Conservation (phyloP, 1,140 invertebrate genomes). For the Chironomus striatipennis region DNA sequence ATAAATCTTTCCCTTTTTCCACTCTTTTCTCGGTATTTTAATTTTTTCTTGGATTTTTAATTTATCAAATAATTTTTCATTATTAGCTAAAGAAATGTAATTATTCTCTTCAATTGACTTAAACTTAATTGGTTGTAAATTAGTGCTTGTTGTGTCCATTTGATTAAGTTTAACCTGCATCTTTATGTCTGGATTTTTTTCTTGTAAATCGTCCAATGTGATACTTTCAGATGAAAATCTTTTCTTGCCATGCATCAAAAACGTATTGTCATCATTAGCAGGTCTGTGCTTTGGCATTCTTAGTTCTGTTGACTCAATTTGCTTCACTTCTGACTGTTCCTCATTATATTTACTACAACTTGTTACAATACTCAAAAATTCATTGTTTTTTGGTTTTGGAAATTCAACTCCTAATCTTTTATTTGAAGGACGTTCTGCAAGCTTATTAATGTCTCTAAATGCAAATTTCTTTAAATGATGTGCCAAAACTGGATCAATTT, state of each 20-base stretch:
- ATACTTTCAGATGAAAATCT: slow-evolving; percentile 32
- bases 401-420: slow-evolving; percentile 27
- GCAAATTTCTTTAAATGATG: slow-evolving; percentile 56
- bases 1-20: slow-evolving; percentile 52
- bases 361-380: slow-evolving; percentile 35
- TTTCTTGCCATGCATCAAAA: slow-evolving; percentile 17
- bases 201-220: slow-evolving; percentile 38
- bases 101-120: slow-evolving; percentile 27
- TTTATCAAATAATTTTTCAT: slow-evolving; percentile 39
- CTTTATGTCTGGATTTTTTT: slow-evolving; percentile 34
- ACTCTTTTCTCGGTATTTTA: slow-evolving; percentile 52
- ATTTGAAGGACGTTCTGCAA: slow-evolving; percentile 20
- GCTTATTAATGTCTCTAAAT: not conserved
- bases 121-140: not conserved
- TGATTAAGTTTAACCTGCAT: not conserved
- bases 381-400: slow-evolving; percentile 22
- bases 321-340: slow-evolving; percentile 26
- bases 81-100: slow-evolving; percentile 31
- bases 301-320: slow-evolving; percentile 29
- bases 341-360: slow-evolving; percentile 33
- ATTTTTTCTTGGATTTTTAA: slow-evolving; percentile 45
- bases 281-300: slow-evolving; percentile 28
- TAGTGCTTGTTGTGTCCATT: not conserved
- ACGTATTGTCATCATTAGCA: not conserved
- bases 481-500: slow-evolving; percentile 42